Evolutionary conservation across 2,113 vertebrate species (phyloP).

Genomic region (Pseudopipra pipra): DNA sequence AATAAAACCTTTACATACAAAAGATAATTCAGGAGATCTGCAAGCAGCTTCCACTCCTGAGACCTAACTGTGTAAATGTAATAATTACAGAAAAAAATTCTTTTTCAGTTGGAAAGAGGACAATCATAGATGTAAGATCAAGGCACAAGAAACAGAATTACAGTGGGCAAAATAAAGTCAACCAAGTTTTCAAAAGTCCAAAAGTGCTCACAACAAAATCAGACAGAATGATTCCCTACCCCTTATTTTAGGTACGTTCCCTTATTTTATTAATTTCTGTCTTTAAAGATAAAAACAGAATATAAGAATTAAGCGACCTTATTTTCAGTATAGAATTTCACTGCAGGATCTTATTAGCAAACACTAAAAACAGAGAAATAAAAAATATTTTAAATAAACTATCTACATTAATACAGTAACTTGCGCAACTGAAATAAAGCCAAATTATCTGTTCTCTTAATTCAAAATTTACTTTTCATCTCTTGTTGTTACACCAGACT

Average conservation of each 20-base stretch:
- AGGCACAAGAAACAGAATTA: not conserved
- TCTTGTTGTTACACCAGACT: not conserved
- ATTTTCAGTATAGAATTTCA: not conserved
- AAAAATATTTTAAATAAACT: not conserved
- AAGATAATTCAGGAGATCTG: not conserved
- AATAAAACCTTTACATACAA: not conserved
- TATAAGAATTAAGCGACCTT: not conserved
- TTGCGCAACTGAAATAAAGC: not conserved
- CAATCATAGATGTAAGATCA: not conserved
- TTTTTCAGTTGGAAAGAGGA: not conserved
- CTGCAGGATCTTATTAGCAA: not conserved
- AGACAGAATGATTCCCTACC: not conserved
- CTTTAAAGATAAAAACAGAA: not conserved
- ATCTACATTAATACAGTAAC: not conserved
- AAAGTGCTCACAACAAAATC: not conserved
- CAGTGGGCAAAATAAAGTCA: not conserved
- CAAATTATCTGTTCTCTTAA: not conserved
- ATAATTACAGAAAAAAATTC: not conserved
- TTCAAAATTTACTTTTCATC: not conserved
- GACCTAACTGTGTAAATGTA: not conserved
- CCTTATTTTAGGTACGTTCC: not conserved
- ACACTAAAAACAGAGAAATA: not conserved
- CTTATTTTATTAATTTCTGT: not conserved
- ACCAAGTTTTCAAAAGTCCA: not conserved
- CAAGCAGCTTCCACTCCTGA: not conserved